These are phyloP conservation scores for Mastomys coucha DNA, from an alignment of 2,113 vertebrate genomes.

Conservation along the genomic window DNA sequence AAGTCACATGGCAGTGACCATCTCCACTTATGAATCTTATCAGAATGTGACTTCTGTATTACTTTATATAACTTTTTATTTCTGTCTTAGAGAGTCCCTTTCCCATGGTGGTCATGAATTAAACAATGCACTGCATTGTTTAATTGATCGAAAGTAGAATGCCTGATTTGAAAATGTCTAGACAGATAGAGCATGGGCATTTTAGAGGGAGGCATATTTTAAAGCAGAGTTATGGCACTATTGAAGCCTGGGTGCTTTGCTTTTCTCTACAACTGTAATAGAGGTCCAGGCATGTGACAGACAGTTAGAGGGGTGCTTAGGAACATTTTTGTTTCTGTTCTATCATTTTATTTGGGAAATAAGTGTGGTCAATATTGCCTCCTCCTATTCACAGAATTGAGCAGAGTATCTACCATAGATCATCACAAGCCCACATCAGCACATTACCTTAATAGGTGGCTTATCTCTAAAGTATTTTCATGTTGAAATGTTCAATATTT, in stretches of 20 bases:
- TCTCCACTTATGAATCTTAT: background rate
- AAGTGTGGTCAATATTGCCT: background rate
- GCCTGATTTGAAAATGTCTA: background rate
- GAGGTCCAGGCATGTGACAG: background rate
- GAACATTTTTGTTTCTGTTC: background rate
- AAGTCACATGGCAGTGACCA: background rate
- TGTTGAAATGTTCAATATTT: background rate
- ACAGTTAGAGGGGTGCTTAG: background rate
- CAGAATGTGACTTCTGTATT: background rate
- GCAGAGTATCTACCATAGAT: background rate
- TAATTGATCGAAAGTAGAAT: background rate
- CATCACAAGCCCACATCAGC: background rate
- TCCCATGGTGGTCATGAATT: background rate
- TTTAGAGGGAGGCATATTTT: background rate
- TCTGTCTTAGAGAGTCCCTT: background rate
- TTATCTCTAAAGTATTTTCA: slow-evolving; percentile 15
- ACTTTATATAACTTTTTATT: background rate
- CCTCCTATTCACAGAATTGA: background rate
- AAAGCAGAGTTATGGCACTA: background rate
- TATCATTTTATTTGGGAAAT: background rate
- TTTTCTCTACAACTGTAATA: background rate
- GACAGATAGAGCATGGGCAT: background rate
- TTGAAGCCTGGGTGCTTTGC: background rate
- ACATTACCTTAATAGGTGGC: background rate
- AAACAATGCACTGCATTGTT: background rate